Percentiles rank a stretch among this genome's conserved stretches.
Evolutionary conservation across 2,797 vertebrate genomes (phyloP).

Genomic region (Corythornis leucogaster): DNA sequence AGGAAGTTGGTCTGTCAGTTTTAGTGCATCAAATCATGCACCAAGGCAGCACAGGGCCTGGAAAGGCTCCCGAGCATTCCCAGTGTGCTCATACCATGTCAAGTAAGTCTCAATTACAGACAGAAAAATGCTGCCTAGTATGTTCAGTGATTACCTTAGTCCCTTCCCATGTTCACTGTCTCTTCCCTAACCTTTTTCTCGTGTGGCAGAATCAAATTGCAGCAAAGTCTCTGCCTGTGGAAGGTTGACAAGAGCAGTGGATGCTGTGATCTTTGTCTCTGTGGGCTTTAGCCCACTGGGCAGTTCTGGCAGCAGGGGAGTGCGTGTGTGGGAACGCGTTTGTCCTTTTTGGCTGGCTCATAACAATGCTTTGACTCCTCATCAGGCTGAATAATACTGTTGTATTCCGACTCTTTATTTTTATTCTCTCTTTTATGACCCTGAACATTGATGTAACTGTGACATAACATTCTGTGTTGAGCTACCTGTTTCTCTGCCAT

Average conservation of each 20-base stretch:
- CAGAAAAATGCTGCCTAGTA: not conserved
- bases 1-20: not conserved
- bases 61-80: not conserved
- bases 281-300: not conserved
- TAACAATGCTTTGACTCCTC: not conserved
- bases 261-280: not conserved
- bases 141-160: not conserved
- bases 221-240: not conserved
- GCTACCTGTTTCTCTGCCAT: not conserved
- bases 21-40: not conserved
- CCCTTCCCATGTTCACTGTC: not conserved
- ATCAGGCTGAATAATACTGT: not conserved
- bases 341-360: not conserved
- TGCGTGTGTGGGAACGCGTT: fast-evolving
- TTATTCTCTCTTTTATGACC: not conserved
- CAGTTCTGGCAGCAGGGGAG: not conserved
- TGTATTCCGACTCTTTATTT: not conserved
- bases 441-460: not conserved
- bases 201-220: not conserved
- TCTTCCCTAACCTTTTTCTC: not conserved
- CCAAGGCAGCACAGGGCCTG: not conserved
- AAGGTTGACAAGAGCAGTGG: not conserved
- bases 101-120: not conserved
- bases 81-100: not conserved
- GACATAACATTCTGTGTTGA: not conserved